Evolutionary conservation across 2,113 vertebrate genomes (phyloP).

Genomic region (Oncorhynchus mykiss): DNA sequence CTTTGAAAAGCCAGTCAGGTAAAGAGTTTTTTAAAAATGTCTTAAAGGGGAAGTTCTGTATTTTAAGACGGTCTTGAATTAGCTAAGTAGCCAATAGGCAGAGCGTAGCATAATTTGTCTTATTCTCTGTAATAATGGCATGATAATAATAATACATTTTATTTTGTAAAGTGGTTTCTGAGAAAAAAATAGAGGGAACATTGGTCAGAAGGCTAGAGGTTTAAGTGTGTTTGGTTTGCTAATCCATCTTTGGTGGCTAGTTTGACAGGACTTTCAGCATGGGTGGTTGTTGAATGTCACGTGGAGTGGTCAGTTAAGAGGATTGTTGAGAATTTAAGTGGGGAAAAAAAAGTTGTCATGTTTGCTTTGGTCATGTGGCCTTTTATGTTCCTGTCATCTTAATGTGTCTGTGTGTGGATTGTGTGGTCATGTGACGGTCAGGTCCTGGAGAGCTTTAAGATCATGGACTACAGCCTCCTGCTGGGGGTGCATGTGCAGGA

Average conservation of each 20-base stretch:
- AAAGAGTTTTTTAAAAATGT: no score
- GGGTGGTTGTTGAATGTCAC: background rate
- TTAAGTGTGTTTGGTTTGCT: conserved; percentile 19
- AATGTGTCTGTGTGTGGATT: background rate
- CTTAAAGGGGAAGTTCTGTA: no score
- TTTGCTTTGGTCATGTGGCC: background rate
- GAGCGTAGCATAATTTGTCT: no score
- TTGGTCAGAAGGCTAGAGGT: conserved; percentile 5
- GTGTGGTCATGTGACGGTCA: conserved; percentile 38
- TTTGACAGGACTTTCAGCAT: background rate
- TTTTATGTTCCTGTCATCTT: background rate
- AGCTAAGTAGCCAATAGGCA: no score
- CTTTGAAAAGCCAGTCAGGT: no score
- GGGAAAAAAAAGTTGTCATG: background rate
- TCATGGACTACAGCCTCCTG: conserved; percentile 97
- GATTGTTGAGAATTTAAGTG: background rate
- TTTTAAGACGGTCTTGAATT: no score
- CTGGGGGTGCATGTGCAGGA: conserved; percentile 88
- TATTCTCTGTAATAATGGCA: no score
- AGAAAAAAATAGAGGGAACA: no score
- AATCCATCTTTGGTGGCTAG: conserved; percentile 13
- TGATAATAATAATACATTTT: no score
- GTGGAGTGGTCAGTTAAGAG: background rate
- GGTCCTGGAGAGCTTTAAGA: conserved; percentile 98
- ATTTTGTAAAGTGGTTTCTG: no score